These are phyloP conservation scores for Conchocele bisecta DNA, from an alignment of 2,888 invertebrate genomes.

Conservation along the genomic window DNA sequence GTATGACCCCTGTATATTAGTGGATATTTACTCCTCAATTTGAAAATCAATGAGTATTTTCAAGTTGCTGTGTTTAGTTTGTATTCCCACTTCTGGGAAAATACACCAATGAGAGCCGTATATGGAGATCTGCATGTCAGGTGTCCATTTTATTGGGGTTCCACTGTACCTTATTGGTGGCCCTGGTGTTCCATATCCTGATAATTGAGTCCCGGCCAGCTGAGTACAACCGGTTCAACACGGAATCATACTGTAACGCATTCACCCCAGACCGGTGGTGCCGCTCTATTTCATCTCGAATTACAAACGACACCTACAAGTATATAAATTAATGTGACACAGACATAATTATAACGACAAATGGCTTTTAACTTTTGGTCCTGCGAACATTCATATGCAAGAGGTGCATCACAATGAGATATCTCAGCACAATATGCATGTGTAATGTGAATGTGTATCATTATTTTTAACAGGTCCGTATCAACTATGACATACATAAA, in stretches of 20 bases:
- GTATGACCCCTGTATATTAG: no score
- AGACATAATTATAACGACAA: neutral
- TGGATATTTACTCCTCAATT: no score
- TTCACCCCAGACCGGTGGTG: constrained; percentile 98
- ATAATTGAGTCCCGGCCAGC: constrained; percentile 99
- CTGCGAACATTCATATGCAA: neutral
- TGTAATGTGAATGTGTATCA: no score
- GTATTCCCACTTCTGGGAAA: no score
- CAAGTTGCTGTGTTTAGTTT: no score
- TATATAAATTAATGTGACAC: neutral
- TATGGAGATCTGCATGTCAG: no score
- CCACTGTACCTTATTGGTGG: constrained; percentile 78
- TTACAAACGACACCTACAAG: constrained; percentile 96
- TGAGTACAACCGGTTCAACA: constrained; percentile 94
- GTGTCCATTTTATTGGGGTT: no score
- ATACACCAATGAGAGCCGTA: no score
- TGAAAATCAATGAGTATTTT: no score
- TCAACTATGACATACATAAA: no score
- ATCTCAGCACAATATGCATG: no score
- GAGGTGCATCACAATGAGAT: neutral
- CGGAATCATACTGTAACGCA: constrained; percentile 95
- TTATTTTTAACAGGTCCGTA: no score
- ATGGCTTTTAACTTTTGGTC: neutral
- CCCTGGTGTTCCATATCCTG: constrained; percentile 88
- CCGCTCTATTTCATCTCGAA: constrained; percentile 97